Evolutionary conservation across 2,113 vertebrate genomes (phyloP).

Genomic region (Larimichthys polyactis): DNA sequence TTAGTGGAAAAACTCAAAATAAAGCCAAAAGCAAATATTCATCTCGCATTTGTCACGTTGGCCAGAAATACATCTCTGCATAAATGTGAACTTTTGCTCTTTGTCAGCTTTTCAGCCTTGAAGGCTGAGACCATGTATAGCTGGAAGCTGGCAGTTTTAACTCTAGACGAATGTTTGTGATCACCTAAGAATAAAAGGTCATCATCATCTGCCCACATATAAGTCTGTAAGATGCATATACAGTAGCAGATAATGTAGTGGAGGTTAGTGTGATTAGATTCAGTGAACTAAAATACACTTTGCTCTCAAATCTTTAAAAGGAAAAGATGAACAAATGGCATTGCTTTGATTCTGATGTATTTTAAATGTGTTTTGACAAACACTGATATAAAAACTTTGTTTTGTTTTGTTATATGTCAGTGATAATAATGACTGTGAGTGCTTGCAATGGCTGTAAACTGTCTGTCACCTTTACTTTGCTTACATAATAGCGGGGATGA

Average conservation of each 20-base stretch:
- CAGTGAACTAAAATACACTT: too few species aligned
- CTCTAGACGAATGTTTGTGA: not conserved
- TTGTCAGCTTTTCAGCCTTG: not conserved
- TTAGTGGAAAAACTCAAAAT: too few species aligned
- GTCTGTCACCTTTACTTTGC: conserved; percentile 29
- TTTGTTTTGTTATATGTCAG: not conserved
- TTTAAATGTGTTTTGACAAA: not conserved
- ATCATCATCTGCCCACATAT: conserved; percentile 5
- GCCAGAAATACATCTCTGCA: too few species aligned
- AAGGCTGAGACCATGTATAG: conserved; percentile 36
- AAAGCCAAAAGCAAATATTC: too few species aligned
- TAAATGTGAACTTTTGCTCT: too few species aligned
- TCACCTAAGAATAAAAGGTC: conserved; percentile 39
- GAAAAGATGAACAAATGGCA: too few species aligned
- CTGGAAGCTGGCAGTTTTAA: conserved; percentile 29
- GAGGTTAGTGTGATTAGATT: too few species aligned
- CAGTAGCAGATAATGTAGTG: too few species aligned
- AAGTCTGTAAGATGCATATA: not conserved
- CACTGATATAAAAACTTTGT: too few species aligned
- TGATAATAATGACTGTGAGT: not conserved
- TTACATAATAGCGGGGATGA: conserved; percentile 25
- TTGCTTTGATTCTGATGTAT: not conserved
- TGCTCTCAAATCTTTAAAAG: too few species aligned
- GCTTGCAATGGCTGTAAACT: not conserved
- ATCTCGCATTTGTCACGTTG: too few species aligned